These are phyloP conservation scores for Sarcophaga caerulescens DNA, from an alignment of 2,888 invertebrate genomes.

Conservation along the genomic window DNA sequence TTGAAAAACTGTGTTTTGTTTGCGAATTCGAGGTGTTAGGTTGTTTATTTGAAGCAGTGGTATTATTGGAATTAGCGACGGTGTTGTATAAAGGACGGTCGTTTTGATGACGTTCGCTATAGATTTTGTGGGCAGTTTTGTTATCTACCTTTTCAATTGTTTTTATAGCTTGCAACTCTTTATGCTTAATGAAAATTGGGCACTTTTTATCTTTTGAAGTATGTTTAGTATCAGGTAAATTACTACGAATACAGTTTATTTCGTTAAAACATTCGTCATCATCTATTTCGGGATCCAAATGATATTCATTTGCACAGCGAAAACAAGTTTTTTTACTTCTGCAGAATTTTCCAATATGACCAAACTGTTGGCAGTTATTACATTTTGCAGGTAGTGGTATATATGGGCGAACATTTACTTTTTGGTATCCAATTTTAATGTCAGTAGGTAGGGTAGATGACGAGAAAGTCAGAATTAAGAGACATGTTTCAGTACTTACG, in stretches of 20 bases:
- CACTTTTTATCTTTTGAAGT: conserved; percentile 27
- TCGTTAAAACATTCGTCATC: too few relatives aligned
- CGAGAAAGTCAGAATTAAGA: too few relatives aligned
- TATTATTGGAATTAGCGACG: too few relatives aligned
- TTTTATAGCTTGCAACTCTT: conserved; percentile 14
- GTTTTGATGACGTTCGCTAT: conserved; percentile 24
- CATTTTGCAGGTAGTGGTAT: background rate
- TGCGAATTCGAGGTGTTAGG: background rate
- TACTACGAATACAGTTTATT: background rate
- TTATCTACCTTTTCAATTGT: conserved; percentile 14
- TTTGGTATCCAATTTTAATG: background rate
- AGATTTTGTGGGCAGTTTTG: conserved; percentile 31
- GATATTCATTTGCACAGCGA: too few relatives aligned
- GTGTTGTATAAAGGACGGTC: background rate
- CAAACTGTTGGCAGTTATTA: background rate
- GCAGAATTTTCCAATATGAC: too few relatives aligned
- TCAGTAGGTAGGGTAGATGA: background rate
- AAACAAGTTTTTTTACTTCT: too few relatives aligned
- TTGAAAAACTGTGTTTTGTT: background rate
- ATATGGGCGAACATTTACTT: background rate
- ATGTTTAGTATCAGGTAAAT: background rate
- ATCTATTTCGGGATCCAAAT: too few relatives aligned
- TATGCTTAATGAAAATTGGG: conserved; percentile 19
- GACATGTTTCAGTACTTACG: too few relatives aligned
- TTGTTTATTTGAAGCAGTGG: background rate